Base-by-base conservation (phyloP, 2,888 invertebrate species). In the Drosophila histrio region DNA sequence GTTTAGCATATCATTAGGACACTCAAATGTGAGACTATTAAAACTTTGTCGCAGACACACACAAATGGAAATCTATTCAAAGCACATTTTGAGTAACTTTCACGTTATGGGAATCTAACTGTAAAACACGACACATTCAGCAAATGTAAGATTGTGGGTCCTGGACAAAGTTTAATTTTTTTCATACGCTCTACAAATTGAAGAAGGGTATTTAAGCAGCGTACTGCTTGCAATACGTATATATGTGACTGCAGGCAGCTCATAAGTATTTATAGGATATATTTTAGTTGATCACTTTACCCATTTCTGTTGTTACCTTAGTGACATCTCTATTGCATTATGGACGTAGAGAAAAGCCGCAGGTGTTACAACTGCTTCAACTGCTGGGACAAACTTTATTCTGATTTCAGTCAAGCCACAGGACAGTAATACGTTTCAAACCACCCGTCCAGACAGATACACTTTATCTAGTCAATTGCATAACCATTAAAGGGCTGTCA, bases 11-110 rank as follows among this genome's bases (percentile, higher is more conserved):
- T 80, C 78, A 86, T 85, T 85, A 83, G 78, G 66, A 58, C 70
- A 69, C 87, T 80, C 80, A 71, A 84, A 88, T 86, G 70, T 72
- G 73, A 68, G 87, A 81, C 87, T 85, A 81, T 83, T 82, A 81
- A 84, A 83, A 83, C 62, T 83, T 87, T 87, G 39, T 47, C 28
- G 3, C 57, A 54, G 52, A 68, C 47, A 30, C 15, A 22, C 22
- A 39, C 38, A 43, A 41, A 30, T 47, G 49, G 13, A 61, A 54
- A 70, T 72, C 68, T 67, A 72, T 77, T 65, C 59, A 60, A 49
- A 44, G 68, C 52, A 54, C 53, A 58, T 58, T 52, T 69, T 62
- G 34, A 62, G 46, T 54, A 65, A 69, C 59, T 77, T 82, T 62
- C 36, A 59, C 49, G 75, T 67, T 70, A 70, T 66, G 70, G 58